Evolutionary conservation across 35 echinoderm and acorn worm genomes (phyloP).

Genomic region (Hemicentrotus pulcherrimus): DNA sequence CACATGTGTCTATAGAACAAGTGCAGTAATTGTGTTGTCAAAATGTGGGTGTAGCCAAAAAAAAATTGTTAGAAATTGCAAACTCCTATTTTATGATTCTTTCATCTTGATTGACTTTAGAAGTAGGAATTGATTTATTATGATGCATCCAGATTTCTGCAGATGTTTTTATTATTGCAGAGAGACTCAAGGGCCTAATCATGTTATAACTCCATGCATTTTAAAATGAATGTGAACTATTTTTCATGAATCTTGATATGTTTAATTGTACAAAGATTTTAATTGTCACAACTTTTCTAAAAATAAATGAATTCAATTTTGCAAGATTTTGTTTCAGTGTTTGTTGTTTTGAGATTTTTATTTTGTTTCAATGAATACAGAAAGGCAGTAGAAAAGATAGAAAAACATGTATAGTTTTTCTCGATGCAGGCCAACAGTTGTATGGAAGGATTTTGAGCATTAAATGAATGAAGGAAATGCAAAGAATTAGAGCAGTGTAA

Average conservation of each 20-base stretch:
- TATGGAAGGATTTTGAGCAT: too few relatives aligned
- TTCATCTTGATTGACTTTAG: background rate
- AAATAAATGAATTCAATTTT: background rate
- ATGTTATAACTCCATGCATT: background rate
- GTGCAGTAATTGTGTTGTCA: background rate
- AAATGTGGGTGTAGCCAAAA: background rate
- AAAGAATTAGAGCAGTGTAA: too few relatives aligned
- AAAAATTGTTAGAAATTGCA: background rate
- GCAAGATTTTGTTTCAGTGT: background rate
- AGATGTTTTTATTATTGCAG: background rate
- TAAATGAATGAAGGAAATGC: too few relatives aligned
- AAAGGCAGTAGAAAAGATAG: too few relatives aligned
- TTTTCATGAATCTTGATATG: slow-evolving; percentile 6
- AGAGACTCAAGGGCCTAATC: background rate
- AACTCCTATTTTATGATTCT: background rate
- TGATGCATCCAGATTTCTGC: background rate
- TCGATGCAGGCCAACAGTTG: too few relatives aligned
- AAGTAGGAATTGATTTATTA: background rate
- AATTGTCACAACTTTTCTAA: background rate
- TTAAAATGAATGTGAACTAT: background rate
- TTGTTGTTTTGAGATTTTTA: too few relatives aligned
- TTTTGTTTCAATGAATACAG: too few relatives aligned
- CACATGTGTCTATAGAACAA: background rate
- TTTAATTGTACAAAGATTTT: background rate
- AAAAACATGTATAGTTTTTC: too few relatives aligned